phyloP scores from a whole-genome alignment of 2,113 vertebrate genomes.

The Gorsachius goisagi region DNA sequence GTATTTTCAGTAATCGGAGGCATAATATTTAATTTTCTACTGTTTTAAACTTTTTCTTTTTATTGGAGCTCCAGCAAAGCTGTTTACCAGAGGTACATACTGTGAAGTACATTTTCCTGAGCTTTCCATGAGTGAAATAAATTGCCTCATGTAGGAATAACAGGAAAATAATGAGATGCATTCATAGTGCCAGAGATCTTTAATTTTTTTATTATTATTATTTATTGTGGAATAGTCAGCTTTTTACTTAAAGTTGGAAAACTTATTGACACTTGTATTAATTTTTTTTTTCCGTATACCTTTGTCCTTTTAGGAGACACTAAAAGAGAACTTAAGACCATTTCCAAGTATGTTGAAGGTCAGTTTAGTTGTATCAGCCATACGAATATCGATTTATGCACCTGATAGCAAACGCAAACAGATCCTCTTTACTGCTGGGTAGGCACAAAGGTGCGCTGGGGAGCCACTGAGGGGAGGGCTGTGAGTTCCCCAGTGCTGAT shows the following conservation, averaged over 20 bases:
- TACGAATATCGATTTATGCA: not conserved
- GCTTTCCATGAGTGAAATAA: not conserved
- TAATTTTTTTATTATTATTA: not conserved
- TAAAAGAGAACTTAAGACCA: not conserved
- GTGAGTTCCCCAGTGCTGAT: not conserved
- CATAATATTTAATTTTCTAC: slow-evolving; percentile 42
- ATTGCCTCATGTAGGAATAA: not conserved
- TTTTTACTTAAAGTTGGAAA: not conserved
- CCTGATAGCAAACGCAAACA: not conserved
- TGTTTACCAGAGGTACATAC: slow-evolving; percentile 11
- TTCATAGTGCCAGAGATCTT: not conserved
- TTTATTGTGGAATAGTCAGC: not conserved
- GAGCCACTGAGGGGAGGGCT: not conserved
- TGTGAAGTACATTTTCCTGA: not conserved
- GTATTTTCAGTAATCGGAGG: not conserved
- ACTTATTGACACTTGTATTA: not conserved
- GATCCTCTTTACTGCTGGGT: not conserved
- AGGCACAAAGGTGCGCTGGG: not conserved
- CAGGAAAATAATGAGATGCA: not conserved
- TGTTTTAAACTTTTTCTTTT: slow-evolving; percentile 18
- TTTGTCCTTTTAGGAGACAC: not conserved
- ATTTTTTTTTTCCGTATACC: too few relatives aligned
- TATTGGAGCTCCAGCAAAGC: not conserved
- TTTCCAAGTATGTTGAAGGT: not conserved
- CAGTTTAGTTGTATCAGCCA: not conserved